Percentiles rank a stretch among this genome's conserved stretches.
These are phyloP conservation scores for Lithobates sylvaticus DNA, from an alignment of 2,797 vertebrate genomes.

Conservation along the genomic window DNA sequence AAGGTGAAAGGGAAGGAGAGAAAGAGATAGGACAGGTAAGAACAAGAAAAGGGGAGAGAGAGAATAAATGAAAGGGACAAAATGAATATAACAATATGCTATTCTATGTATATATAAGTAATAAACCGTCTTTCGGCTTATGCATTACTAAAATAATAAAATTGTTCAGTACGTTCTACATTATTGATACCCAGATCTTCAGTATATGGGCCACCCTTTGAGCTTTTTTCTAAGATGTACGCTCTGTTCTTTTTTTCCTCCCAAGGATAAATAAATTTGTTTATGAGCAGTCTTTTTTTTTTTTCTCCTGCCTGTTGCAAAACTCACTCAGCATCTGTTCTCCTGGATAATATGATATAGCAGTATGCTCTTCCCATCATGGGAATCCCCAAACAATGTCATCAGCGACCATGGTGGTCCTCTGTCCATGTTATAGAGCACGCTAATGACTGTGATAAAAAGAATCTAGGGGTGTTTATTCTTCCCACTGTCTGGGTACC, in stretches of 20 bases:
- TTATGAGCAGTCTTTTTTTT: not conserved
- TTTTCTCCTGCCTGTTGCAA: not conserved
- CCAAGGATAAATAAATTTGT: not conserved
- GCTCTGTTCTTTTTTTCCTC: not conserved
- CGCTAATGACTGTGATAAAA: constrained; percentile 7
- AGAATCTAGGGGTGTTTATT: constrained; percentile 18
- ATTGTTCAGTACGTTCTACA: too few relatives aligned
- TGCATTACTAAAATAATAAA: too few relatives aligned
- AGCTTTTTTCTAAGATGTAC: too few relatives aligned
- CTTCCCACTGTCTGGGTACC: not conserved
- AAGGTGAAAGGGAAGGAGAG: too few relatives aligned
- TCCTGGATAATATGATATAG: not conserved
- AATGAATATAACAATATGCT: too few relatives aligned
- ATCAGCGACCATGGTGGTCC: constrained; percentile 38
- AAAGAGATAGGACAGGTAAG: too few relatives aligned
- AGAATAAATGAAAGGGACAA: too few relatives aligned
- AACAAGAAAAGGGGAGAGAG: too few relatives aligned
- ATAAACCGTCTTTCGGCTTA: too few relatives aligned
- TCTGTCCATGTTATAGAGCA: not conserved
- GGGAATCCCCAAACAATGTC: constrained; percentile 41
- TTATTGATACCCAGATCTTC: too few relatives aligned
- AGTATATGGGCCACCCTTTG: too few relatives aligned
- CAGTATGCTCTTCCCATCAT: not conserved
- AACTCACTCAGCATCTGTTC: constrained; percentile 2
- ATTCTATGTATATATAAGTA: too few relatives aligned